A percentile compares a stretch with the other conserved stretches of the same genome.
phyloP scores from a whole-genome alignment of 2,888 invertebrate genomes.

The Agapostemon virescens region DNA sequence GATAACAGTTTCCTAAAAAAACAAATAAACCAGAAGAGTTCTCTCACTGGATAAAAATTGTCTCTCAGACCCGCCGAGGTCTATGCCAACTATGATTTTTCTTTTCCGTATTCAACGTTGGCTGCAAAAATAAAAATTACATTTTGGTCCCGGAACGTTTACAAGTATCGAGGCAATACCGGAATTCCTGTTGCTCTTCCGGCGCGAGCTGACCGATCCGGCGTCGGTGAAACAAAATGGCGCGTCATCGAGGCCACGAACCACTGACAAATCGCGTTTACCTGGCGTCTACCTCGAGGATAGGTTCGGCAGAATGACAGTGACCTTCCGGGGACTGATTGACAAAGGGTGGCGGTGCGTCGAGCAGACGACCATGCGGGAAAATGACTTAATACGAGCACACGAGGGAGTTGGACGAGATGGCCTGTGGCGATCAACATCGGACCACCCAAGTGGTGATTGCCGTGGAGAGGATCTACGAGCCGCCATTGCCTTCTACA shows the following conservation, averaged over 20 bases:
- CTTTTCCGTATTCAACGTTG: too few relatives aligned
- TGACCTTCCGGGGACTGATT: conserved; percentile 57
- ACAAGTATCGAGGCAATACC: too few relatives aligned
- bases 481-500: conserved; percentile 49
- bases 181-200: neutral
- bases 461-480: conserved; percentile 73
- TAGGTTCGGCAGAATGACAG: conserved; percentile 24
- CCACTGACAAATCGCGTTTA: conserved; percentile 43
- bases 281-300: neutral
- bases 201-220: neutral
- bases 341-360: conserved; percentile 47
- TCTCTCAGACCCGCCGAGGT: too few relatives aligned
- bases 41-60: too few relatives aligned
- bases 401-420: conserved; percentile 55
- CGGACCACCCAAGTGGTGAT: conserved; percentile 78
- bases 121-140: too few relatives aligned
- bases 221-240: neutral
- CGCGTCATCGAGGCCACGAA: neutral
- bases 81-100: too few relatives aligned
- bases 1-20: neutral
- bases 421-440: conserved; percentile 70
- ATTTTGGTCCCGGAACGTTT: too few relatives aligned
- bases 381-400: conserved; percentile 69
- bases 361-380: conserved; percentile 45
- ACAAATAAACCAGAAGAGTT: neutral